Evolutionary conservation across 2,888 invertebrate genomes (phyloP).

Genomic region (Stenichneumon culpator): DNA sequence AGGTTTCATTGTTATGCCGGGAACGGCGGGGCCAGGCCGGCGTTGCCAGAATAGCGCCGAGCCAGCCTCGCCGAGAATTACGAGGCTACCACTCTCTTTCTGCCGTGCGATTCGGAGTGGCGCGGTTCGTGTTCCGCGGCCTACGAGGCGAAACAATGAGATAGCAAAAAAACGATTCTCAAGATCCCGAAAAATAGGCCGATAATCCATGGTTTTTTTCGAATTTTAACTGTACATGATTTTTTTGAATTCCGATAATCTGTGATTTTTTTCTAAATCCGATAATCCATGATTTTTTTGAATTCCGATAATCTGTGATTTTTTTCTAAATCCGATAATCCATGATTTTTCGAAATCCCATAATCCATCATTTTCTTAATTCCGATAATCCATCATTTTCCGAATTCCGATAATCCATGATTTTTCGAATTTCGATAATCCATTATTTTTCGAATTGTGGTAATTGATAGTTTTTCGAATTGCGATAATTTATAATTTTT

Average conservation of each 20-base stretch:
- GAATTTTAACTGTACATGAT: too few relatives aligned
- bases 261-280: too few relatives aligned
- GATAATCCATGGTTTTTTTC: background rate
- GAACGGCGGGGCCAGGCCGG: slow-evolving; percentile 21
- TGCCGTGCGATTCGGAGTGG: slow-evolving; percentile 8
- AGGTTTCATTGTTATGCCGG: slow-evolving; percentile 58
- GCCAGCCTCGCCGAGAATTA: slow-evolving; percentile 39
- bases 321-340: too few relatives aligned
- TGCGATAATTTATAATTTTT: too few relatives aligned
- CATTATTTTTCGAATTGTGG: too few relatives aligned
- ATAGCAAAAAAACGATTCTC: background rate
- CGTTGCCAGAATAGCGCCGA: slow-evolving; percentile 20
- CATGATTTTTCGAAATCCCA: too few relatives aligned
- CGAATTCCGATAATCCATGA: background rate
- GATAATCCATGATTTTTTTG: too few relatives aligned
- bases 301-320: too few relatives aligned
- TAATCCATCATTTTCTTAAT: too few relatives aligned
- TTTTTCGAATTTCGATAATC: too few relatives aligned
- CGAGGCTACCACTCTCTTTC: slow-evolving; percentile 53
- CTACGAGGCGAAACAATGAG: slow-evolving; percentile 8
- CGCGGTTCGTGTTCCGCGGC: slow-evolving; percentile 22
- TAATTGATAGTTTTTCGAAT: too few relatives aligned
- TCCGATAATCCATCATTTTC: background rate
- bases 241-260: too few relatives aligned
- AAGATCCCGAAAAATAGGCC: background rate